Base-by-base conservation (phyloP, 2,797 vertebrate species). In the Florisuga fusca region DNA sequence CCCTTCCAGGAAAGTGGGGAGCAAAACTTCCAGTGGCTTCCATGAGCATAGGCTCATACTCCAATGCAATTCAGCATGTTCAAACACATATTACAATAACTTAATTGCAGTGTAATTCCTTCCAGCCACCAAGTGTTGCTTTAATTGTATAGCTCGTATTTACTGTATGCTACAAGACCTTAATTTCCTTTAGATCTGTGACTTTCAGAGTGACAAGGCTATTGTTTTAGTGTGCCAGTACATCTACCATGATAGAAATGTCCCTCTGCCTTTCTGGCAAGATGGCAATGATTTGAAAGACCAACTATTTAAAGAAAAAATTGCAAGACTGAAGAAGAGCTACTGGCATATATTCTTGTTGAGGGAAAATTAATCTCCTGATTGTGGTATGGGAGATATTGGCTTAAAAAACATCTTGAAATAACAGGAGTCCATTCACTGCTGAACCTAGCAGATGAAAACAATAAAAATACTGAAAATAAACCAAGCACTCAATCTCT, bases 391-490 rank as follows among this genome's bases (percentile, higher is more conserved):
- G 38, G 38, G 68, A 78, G 34, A 55, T 1, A 1, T 6, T 38
- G 23, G 38, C 3, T 72, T 73, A 92, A 75, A 17, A 66, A 83
- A 51, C 45, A 87, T 23, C 34, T 72, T 89, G 57, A 90, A 93
- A 87, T 11, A 75, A 16, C 9, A 68, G 9, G 96, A 80, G 36
- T 89, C 46, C 50, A 36, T 83, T 88, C 81, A 64, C 15, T 90
- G 34, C 29, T 85, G 62, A 62, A 73, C 21, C 17, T 55, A 88
- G 59, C 62, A 95, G 66, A 95, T 79, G 84, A 94, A 95, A 93
- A 90, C 78, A 94, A 81, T 87, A 72, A 94, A 95, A 78, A 76
- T 59, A 92, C 64, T 64, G 75, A 78, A 86, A 95, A 93, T 62
- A 89, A 93, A 91, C 36, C 8, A 59, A 86, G 57, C 15, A 25